These are phyloP conservation scores for Imbricaverruca yamaguchii DNA, from an alignment of 2,888 invertebrate genomes.

Conservation along the genomic window DNA sequence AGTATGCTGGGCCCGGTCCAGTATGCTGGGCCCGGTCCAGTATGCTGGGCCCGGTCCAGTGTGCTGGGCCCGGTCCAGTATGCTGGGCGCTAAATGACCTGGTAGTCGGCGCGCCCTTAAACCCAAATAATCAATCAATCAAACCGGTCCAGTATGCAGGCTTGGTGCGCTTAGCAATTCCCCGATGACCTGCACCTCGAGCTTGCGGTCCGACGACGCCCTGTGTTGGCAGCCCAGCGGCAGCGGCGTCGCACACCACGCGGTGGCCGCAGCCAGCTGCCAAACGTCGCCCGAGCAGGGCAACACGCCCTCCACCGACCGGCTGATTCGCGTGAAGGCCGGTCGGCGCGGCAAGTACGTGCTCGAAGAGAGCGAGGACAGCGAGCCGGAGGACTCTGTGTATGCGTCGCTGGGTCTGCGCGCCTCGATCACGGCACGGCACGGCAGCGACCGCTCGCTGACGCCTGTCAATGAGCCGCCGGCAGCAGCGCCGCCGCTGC, in stretches of 20 bases:
- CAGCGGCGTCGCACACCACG: background rate
- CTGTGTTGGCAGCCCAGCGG: background rate
- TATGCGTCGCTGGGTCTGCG: conserved; percentile 8
- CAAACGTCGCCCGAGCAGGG: background rate
- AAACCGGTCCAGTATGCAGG: too few relatives aligned
- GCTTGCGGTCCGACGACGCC: background rate
- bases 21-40: too few relatives aligned
- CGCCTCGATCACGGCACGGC: background rate
- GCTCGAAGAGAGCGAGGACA: background rate
- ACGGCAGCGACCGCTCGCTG: conserved; percentile 11
- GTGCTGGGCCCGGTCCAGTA: too few relatives aligned
- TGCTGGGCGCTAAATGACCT: too few relatives aligned
- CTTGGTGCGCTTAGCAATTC: too few relatives aligned
- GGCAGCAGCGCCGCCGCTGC: background rate
- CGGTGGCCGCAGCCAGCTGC: background rate
- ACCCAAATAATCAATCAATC: too few relatives aligned
- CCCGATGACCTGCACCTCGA: too few relatives aligned
- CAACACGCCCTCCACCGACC: conserved; percentile 9
- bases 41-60: too few relatives aligned
- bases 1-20: too few relatives aligned
- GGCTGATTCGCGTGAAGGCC: background rate
- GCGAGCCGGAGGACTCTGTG: conserved; percentile 11
- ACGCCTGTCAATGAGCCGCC: conserved; percentile 5
- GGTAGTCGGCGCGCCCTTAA: too few relatives aligned
- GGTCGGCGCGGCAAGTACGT: background rate